These are phyloP conservation scores for Chelonus formosanus DNA, from an alignment of 2,888 invertebrate genomes.

Conservation along the genomic window DNA sequence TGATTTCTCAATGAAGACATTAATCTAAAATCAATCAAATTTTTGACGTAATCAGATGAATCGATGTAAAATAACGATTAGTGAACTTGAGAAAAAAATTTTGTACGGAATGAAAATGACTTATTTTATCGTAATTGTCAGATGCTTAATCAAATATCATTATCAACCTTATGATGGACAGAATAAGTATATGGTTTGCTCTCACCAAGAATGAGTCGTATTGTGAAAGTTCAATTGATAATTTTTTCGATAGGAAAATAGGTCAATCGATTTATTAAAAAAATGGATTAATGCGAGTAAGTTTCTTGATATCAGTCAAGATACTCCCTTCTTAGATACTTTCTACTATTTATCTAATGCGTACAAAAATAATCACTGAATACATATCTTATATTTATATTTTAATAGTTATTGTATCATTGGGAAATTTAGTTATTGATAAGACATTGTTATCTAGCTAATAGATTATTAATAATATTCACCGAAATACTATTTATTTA, in stretches of 20 bases:
- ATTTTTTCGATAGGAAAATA: slow-evolving; percentile 17
- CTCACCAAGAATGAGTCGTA: slow-evolving; percentile 1
- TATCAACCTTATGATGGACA: slow-evolving; percentile 2
- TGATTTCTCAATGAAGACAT: too few relatives aligned
- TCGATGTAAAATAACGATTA: background rate
- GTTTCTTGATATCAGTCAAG: too few relatives aligned
- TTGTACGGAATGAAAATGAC: background rate
- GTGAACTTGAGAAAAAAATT: slow-evolving; percentile 3
- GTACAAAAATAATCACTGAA: too few relatives aligned
- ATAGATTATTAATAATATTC: too few relatives aligned
- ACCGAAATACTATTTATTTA: too few relatives aligned
- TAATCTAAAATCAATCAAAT: background rate
- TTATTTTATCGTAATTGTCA: slow-evolving; percentile 4
- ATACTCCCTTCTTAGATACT: too few relatives aligned
- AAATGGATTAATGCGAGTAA: too few relatives aligned
- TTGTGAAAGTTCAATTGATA: slow-evolving; percentile 10
- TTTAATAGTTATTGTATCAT: too few relatives aligned
- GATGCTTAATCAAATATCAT: slow-evolving; percentile 22
- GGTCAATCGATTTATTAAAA: slow-evolving; percentile 27
- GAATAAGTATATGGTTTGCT: slow-evolving; percentile 16
- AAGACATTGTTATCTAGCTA: too few relatives aligned
- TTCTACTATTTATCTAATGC: too few relatives aligned
- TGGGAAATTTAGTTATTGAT: too few relatives aligned
- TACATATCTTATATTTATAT: too few relatives aligned
- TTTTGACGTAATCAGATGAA: background rate